Evolutionary conservation across 2,113 vertebrate genomes (phyloP).

Genomic region (Platanista minor): DNA sequence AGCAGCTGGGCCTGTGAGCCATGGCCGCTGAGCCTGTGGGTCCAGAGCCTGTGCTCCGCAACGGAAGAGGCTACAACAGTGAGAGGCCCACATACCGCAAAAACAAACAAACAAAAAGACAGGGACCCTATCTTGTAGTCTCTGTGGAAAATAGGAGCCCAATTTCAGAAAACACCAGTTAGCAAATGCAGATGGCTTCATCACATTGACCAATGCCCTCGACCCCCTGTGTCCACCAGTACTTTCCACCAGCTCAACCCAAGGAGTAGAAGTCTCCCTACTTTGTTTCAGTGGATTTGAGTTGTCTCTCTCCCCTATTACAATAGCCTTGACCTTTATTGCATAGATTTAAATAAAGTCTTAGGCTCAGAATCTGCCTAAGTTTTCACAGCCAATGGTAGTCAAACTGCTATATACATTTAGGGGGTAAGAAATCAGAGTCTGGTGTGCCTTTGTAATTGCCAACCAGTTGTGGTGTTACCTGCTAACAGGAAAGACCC

Average conservation of each 20-base stretch:
- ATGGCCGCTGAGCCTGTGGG: no score
- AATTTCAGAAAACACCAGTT: neutral
- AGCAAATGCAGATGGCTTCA: neutral
- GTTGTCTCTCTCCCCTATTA: neutral
- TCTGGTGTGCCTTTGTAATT: neutral
- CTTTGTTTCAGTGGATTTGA: neutral
- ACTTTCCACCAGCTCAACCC: neutral
- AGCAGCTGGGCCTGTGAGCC: no score
- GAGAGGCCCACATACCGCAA: no score
- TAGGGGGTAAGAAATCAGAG: neutral
- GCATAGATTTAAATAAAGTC: neutral
- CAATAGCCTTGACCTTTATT: neutral
- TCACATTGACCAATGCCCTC: no score
- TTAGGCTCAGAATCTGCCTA: neutral
- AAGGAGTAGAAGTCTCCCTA: no score
- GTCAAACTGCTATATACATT: neutral
- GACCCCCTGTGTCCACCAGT: neutral
- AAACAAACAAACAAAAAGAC: no score
- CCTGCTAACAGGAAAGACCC: neutral
- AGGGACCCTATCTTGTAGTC: neutral
- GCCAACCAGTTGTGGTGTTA: neutral
- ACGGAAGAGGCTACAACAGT: no score
- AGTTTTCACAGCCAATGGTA: neutral
- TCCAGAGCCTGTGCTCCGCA: no score
- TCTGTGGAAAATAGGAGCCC: neutral